Evolutionary conservation across 2,113 vertebrate genomes (phyloP), one percentile per base, ranked within the genome.

Genomic region (Aptenodytes patagonicus): DNA sequence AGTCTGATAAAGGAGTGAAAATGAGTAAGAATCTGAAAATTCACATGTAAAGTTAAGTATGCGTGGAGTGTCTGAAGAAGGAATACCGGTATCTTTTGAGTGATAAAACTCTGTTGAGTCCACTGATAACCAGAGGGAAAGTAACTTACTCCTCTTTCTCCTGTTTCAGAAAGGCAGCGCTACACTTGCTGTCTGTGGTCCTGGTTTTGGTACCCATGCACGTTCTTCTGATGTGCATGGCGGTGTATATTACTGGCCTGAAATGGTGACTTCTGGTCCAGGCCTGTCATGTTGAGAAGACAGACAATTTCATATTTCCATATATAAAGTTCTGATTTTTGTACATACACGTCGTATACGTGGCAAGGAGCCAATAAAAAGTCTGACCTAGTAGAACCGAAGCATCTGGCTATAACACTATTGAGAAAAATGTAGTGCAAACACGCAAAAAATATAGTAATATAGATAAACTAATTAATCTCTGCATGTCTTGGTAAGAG

Each of bases 391-490:
- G 55, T 46, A 68, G 62, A 82, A 64, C 68, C 57, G 78, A 87
- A 96, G 92, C 84, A 91, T 72, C 90, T 96, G 90, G 57, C 66
- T 89, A 21, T 66, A 86, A 84, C 2, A 10, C 92, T 88, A 81
- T 71, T 87, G 90, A 95, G 78, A 82, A 89, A 95, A 90, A 96
- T 34, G 36, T 69, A 75, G 88, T 3, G 21, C 52, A 94, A 94
- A 90, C 90, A 75, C 31, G 34, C 70, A 58, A 55, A 84, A 92
- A 82, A 83, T 79, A 54, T 84, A 61, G 70, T 84, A 91, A 88
- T 91, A 86, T 73, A 77, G 87, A 68, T 71, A 57, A 95, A 87
- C 81, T 91, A 91, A 95, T 94, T 95, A 80, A 95, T 96, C 72
- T 80, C 76, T 91, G 34, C 44, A 11, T 95, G 78, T 87, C 83